Base-by-base conservation (phyloP, 2,113 vertebrate species). In the Mobula birostris region DNA sequence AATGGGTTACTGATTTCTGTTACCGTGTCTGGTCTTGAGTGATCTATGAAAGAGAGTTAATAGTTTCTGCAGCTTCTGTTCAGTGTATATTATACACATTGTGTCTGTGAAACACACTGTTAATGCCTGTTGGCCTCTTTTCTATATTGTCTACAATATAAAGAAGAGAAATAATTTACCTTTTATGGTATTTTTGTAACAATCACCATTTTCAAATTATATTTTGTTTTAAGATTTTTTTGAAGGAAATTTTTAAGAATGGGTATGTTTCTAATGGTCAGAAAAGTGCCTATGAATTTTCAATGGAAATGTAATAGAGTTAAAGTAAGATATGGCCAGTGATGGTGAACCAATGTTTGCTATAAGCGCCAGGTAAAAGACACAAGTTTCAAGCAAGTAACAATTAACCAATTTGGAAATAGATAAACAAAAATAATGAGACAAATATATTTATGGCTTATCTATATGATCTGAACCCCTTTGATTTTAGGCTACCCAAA, bases 211-310 rank as follows among this genome's bases (percentile, higher is more conserved):
- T 93, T 93, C 24, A 93, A 93, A 74, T 56, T 74, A 93, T 48
- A 56, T 76, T 76, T 76, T 90, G 85, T 88, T 88, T 63, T 17
- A 88, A 63, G 85, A 63, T 88, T 63, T 32, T 14, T 88, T 93
- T 72, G 90, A 29, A 27, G 17, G 72, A 56, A 5, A 27, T 74
- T 93, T 74, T 93, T 2, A 48, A 48, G 48, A 93, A n/a, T 74
- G 24, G 21, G 36, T 74, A 24, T 76, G 36, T 93, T 93, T 76
- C 91, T 76, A 74, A 76, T 56, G 40, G 70, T 56, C 61, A 70
- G 68, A 74, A 93, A 93, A 93, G 91, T 93, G 68, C 91, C 91
- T 74, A 56, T 74, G 70, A 56, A 93, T 19, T 48, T 6, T 92
- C 17, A 72, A 92, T 70, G 36, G 90, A 92, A 92, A 92, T 92